A percentile compares a stretch with the other conserved stretches of the same genome.
These are phyloP conservation scores for Amphipoea lucens DNA, from an alignment of 2,888 invertebrate species.

Conservation along the genomic window DNA sequence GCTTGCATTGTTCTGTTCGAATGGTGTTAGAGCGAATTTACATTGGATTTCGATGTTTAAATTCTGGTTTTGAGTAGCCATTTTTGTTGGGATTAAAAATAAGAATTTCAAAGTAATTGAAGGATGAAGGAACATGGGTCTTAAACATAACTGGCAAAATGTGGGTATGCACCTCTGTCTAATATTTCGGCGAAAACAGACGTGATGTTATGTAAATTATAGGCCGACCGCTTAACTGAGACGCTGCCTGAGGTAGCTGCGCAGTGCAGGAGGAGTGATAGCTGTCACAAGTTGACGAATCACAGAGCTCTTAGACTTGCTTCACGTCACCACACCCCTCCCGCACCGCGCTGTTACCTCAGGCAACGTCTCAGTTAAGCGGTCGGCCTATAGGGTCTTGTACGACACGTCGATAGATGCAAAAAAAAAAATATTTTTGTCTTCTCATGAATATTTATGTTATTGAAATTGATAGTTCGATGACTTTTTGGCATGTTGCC, in stretches of 20 bases:
- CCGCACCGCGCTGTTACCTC: no score
- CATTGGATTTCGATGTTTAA: slow-evolving; percentile 50
- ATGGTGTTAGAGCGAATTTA: slow-evolving; percentile 70
- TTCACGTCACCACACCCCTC: no score
- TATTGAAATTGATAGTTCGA: slow-evolving; percentile 26
- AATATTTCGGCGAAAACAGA: background rate
- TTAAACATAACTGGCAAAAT: background rate
- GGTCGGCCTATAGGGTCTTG: background rate
- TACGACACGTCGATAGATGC: background rate
- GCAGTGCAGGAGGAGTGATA: no score
- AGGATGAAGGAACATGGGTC: background rate
- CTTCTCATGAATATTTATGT: background rate
- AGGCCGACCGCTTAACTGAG: no score
- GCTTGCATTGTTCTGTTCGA: slow-evolving; percentile 82
- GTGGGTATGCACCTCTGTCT: background rate
- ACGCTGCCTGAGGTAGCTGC: no score
- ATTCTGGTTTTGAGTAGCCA: background rate
- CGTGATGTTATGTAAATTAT: no score
- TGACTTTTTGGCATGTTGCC: slow-evolving; percentile 40
- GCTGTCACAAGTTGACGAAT: no score
- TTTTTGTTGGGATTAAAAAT: background rate
- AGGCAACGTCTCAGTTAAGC: no score
- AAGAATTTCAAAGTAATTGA: background rate
- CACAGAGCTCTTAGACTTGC: no score
- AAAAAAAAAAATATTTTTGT: no score